Evolutionary conservation across 2,888 invertebrate genomes (phyloP).

Genomic region (Prenolepis imparis): DNA sequence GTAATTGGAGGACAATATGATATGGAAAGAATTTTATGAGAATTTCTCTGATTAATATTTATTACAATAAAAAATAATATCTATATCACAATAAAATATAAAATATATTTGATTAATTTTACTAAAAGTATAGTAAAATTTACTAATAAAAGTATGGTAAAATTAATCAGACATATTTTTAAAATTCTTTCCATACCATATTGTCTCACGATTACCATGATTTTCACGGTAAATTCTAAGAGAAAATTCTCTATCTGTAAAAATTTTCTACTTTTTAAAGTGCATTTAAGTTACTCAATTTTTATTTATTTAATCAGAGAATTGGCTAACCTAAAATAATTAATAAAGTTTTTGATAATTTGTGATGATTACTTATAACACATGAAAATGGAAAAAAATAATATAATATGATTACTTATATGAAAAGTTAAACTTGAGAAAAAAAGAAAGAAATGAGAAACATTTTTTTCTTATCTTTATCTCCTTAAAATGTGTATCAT

Average conservation of each 20-base stretch:
- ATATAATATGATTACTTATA: neutral
- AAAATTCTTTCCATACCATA: too few species aligned
- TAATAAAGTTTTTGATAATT: neutral
- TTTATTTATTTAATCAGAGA: neutral
- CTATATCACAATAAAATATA: too few species aligned
- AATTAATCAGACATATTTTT: too few species aligned
- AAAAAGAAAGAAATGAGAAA: neutral
- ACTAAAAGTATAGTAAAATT: too few species aligned
- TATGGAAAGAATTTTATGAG: too few species aligned
- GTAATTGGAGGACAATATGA: too few species aligned
- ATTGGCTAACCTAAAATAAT: neutral
- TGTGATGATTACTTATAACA: neutral
- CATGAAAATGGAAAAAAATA: neutral
- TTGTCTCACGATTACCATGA: too few species aligned
- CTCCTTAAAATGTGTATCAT: neutral
- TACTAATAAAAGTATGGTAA: too few species aligned
- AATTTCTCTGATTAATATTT: too few species aligned
- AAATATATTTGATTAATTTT: too few species aligned
- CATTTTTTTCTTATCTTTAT: neutral
- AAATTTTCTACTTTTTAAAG: neutral
- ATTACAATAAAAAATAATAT: too few species aligned
- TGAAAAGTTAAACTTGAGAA: neutral
- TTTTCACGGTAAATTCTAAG: too few species aligned
- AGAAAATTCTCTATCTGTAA: neutral
- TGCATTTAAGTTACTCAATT: neutral